phyloP scores from a whole-genome alignment of 2,113 vertebrate genomes.

The Uropsilus gracilis region DNA sequence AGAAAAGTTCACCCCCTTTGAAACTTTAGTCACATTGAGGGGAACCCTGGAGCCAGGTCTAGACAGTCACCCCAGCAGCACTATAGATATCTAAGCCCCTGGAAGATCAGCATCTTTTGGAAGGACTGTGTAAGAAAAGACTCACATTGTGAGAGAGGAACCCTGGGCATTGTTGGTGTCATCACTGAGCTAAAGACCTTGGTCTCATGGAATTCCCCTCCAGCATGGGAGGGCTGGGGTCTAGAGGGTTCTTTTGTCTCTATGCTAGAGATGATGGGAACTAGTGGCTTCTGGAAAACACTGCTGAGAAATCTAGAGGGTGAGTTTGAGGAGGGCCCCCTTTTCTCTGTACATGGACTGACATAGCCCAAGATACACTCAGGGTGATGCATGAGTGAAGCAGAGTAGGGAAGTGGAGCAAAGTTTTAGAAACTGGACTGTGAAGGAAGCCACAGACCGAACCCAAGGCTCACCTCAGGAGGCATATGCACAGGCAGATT shows the following conservation, averaged over 20 bases:
- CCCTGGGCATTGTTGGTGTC: not conserved
- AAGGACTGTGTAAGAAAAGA: too few relatives aligned
- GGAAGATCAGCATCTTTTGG: not conserved
- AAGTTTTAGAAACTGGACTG: not conserved
- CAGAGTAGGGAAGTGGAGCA: too few relatives aligned
- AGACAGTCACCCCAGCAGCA: fast-evolving
- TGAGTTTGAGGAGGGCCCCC: fast-evolving
- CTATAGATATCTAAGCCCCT: not conserved
- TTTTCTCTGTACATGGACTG: not conserved
- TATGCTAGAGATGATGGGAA: not conserved
- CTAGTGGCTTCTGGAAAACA: not conserved
- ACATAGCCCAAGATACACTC: too few relatives aligned
- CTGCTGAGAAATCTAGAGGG: not conserved
- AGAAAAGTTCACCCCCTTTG: fast-evolving
- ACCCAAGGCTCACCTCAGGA: not conserved
- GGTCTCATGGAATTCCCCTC: not conserved
- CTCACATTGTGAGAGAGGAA: not conserved
- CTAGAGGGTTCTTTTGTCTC: not conserved
- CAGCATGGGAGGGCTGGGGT: fast-evolving
- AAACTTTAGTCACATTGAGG: not conserved
- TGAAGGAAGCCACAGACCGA: not conserved
- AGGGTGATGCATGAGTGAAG: too few relatives aligned
- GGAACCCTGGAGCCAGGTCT: not conserved
- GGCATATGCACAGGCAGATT: not conserved
- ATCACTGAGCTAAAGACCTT: not conserved